Percentiles rank a stretch among this genome's conserved stretches.
Evolutionary conservation across 37 sponge, comb jelly and placozoan genomes (phyloP).

Genomic region (Spongilla lacustris): DNA sequence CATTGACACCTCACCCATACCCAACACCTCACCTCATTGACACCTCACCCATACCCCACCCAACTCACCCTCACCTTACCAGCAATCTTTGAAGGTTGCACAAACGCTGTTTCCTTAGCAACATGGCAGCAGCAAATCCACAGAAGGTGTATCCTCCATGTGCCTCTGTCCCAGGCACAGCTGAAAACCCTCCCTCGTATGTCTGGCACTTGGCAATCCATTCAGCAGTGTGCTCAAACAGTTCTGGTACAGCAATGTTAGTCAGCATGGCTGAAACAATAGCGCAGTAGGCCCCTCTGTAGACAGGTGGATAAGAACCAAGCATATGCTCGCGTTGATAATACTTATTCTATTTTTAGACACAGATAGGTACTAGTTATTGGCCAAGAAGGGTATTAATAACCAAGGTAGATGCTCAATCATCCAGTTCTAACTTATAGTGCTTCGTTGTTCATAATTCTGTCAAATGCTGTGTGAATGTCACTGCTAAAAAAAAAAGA

Average conservation of each 20-base stretch:
- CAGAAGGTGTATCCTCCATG: conserved; percentile 98
- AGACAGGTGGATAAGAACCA: too few species aligned
- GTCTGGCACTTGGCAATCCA: conserved; percentile 96
- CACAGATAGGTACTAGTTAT: too few species aligned
- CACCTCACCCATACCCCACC: too few species aligned
- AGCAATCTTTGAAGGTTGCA: conserved; percentile 61
- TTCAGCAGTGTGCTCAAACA: conserved; percentile 73
- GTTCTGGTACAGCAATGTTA: conserved; percentile 56
- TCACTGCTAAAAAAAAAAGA: too few species aligned
- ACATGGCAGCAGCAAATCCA: conserved; percentile 85
- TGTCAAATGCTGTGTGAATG: too few species aligned
- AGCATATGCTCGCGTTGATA: too few species aligned
- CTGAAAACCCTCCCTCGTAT: conserved; percentile 83
- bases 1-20: neutral
- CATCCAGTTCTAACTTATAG: too few species aligned
- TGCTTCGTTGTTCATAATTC: too few species aligned
- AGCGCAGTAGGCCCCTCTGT: conserved; percentile 93
- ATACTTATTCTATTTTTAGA: too few species aligned
- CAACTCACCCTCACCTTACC: conserved; percentile 14
- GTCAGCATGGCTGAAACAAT: conserved; percentile 77
- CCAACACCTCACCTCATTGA: too few species aligned
- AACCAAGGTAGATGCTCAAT: too few species aligned
- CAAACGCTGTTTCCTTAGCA: conserved; percentile 74
- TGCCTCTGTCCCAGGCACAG: conserved; percentile 89
- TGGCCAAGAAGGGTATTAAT: too few species aligned